Percentiles rank a stretch among this genome's conserved stretches.
Evolutionary conservation across 2,797 vertebrate species (phyloP).

Genomic region (Esox lucius): DNA sequence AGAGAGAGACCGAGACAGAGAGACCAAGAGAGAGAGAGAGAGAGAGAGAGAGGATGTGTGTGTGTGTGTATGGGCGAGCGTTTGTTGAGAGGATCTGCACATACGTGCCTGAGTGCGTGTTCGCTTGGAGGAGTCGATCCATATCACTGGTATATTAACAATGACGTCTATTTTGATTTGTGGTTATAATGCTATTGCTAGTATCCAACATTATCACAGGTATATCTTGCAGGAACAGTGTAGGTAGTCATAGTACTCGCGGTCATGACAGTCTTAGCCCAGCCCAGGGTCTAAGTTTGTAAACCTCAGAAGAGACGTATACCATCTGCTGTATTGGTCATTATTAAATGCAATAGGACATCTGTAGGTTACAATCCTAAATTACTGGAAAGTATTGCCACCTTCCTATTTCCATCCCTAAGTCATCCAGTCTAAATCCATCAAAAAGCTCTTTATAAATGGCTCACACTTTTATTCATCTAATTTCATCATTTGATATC

Average conservation of each 20-base stretch:
- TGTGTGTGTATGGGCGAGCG: constrained; percentile 12
- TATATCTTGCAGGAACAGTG: neutral
- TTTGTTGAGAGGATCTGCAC: constrained; percentile 7
- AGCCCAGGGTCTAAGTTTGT: neutral
- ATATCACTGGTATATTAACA: neutral
- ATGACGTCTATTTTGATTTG: neutral
- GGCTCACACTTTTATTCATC: neutral
- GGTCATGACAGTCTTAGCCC: neutral
- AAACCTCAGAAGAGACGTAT: neutral
- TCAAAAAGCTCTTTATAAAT: neutral
- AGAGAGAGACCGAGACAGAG: constrained; percentile 52
- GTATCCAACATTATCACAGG: neutral
- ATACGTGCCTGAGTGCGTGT: constrained; percentile 17
- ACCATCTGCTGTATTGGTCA: neutral
- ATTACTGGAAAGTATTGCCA: neutral
- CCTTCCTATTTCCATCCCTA: neutral
- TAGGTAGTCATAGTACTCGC: neutral
- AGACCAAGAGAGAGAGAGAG: constrained; percentile 37
- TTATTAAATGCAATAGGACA: neutral
- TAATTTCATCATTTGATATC: neutral
- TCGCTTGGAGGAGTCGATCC: neutral
- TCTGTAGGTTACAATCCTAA: neutral
- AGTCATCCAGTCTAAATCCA: neutral
- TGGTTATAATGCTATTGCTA: neutral
- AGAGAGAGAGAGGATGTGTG: constrained; percentile 29